Evolutionary conservation across 2,888 invertebrate genomes (phyloP), one percentile per base, ranked within the genome.

Genomic region (Melanotus villosus): DNA sequence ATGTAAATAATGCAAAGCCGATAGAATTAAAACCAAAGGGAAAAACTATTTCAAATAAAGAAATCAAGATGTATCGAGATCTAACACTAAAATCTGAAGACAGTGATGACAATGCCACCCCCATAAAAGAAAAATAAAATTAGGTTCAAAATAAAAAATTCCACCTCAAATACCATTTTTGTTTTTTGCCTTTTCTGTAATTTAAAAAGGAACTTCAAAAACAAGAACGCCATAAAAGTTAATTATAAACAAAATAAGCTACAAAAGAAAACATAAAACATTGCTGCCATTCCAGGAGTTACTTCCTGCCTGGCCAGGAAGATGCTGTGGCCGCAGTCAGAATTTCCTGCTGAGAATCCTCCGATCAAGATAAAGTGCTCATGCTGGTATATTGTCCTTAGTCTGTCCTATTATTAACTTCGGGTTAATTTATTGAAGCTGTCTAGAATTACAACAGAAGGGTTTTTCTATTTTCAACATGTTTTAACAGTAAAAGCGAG

Each of bases 241-340:
- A 60, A 45, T 32, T 14, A 21, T 43, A 45, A 45, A 59, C 9
- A 9, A 45, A 59, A 32, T 30, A 9, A 4, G 10, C 4, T 12
- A 26, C 6, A 16, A 38, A 62, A 36, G 9, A 56, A 36, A 21
- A 43, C 52, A 64, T 43, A 64, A 54, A 56, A 56, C 7, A 14
- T 4, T 36, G 23, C 32, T 36, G 18, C 14, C 14, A 16, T 23
- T 9, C 12, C 30, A 16, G 19, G 43, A 56, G 56, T 30, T n/a
- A 54, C 32, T 56, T 64, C 54, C 64, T 64, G 62, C 36, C 26
- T 38, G 41, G 54, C 32, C 43, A 70, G 60, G 72, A 73, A 74
- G 74, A 77, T 69, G 67, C 70, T 66, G 68, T 71, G 58, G 45
- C 23, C 36, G 54, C 47, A 54, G 62, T 26, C 45, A 62, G 65